Base-by-base conservation (phyloP, 1,140 invertebrate species). In the Copidosoma floridanum region DNA sequence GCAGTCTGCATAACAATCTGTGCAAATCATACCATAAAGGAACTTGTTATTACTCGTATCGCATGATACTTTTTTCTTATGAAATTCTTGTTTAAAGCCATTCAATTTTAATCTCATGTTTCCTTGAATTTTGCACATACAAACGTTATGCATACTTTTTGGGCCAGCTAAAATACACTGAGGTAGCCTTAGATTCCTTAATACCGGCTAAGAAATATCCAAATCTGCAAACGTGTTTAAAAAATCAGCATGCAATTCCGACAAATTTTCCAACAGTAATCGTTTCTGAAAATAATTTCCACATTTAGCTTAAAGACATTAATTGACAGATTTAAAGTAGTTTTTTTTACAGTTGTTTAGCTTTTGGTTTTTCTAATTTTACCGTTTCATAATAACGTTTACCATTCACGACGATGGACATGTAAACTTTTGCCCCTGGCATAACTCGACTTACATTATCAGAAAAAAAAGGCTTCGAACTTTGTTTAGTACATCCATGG, bases 351-450 rank as follows among this genome's bases (percentile, higher is more conserved):
- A n/a, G n/a, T n/a, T n/a, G n/a, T n/a, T n/a, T n/a, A n/a, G n/a
- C n/a, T n/a, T n/a, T 41, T 16, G 38, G n/a, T 41, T 41, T 41
- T n/a, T n/a, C 18, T 11, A 8, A n/a, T 5, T n/a, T 16, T 8
- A 11, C 38, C 7, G n/a, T 41, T n/a, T 41, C 38, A 5, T 11
- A n/a, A n/a, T 41, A 8, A 41, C 38, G n/a, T 41, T 41, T 41
- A n/a, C 38, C 38, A 41, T 41, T n/a, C 11, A 41, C n/a, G 5
- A 41, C 38, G 6, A 41, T n/a, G 4, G 38, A 41, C 18, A 32
- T 51, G 20, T 27, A 51, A 51, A 32, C 27, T 32, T 51, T 51
- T 24, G 16, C 20, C n/a, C 48, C 38, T 41, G 38, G 38, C 38
- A 41, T 41, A n/a, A 41, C n/a, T 8, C 38, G 38, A 41, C 7